Evolutionary conservation across 2,888 invertebrate species (phyloP).

Genomic region (Sphinx pinastri): DNA sequence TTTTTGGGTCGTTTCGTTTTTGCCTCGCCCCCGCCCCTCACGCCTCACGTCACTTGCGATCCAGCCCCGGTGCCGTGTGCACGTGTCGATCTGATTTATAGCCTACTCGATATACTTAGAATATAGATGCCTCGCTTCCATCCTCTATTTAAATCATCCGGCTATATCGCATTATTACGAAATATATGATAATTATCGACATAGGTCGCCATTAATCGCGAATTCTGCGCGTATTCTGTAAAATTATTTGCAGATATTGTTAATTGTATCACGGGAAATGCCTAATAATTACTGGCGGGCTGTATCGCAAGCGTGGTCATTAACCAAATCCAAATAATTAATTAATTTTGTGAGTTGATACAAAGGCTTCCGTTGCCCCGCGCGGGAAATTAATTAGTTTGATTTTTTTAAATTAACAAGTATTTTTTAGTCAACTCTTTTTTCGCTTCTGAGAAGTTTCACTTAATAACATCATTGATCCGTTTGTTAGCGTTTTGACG

Average conservation of each 20-base stretch:
- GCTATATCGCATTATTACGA: slow-evolving; percentile 40
- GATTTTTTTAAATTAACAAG: slow-evolving; percentile 34
- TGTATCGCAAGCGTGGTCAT: slow-evolving; percentile 49
- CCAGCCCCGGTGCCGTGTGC: slow-evolving; percentile 54
- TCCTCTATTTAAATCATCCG: not conserved
- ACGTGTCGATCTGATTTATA: slow-evolving; percentile 79
- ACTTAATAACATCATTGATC: slow-evolving; percentile 15
- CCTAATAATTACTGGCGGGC: slow-evolving; percentile 56
- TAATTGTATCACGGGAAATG: slow-evolving; percentile 63
- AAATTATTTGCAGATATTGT: slow-evolving; percentile 64
- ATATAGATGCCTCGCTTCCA: slow-evolving; percentile 32
- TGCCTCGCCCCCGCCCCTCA: slow-evolving; percentile 32
- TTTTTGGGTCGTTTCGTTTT: slow-evolving; percentile 58
- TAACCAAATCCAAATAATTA: slow-evolving; percentile 65
- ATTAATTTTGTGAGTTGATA: slow-evolving; percentile 55
- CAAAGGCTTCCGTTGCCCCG: slow-evolving; percentile 32
- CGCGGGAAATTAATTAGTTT: slow-evolving; percentile 41
- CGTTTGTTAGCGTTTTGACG: slow-evolving; percentile 2
- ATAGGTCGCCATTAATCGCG: slow-evolving; percentile 44
- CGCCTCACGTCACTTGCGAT: slow-evolving; percentile 47
- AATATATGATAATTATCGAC: slow-evolving; percentile 55
- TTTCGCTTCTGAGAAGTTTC: slow-evolving; percentile 7
- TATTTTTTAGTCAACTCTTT: slow-evolving; percentile 9
- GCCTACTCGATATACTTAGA: slow-evolving; percentile 66
- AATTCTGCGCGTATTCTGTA: slow-evolving; percentile 58